Percentiles rank a stretch among this genome's conserved stretches.
Evolutionary conservation across 2,888 invertebrate genomes (phyloP).

Genomic region (Hirtodrosophila duncani): DNA sequence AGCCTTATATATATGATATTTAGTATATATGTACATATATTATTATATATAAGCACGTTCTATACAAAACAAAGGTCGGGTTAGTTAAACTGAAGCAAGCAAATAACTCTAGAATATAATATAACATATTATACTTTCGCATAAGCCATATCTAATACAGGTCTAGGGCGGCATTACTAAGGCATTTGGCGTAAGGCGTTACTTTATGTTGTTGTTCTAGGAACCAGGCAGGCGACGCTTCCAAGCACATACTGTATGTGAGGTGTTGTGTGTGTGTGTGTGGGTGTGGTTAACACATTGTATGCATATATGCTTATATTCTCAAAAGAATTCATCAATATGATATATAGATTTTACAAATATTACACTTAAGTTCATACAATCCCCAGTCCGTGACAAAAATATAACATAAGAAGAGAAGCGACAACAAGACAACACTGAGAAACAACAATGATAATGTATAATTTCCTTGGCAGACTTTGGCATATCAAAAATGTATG

Average conservation of each 20-base stretch:
- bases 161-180: too few species aligned
- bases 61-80: constrained; percentile 25
- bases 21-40: constrained; percentile 7
- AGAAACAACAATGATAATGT: constrained; percentile 11
- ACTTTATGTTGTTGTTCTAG: constrained; percentile 14
- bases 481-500: constrained; percentile 10
- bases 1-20: constrained; percentile 29
- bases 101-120: constrained; percentile 25
- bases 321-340: too few species aligned
- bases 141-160: constrained; percentile 10
- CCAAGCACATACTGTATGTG: constrained; percentile 17
- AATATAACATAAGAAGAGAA: constrained; percentile 1
- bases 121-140: constrained; percentile 11
- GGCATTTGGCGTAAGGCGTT: constrained; percentile 15
- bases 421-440: constrained; percentile 27
- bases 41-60: constrained; percentile 32
- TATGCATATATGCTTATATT: constrained; percentile 1
- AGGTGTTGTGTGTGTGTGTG: constrained; percentile 10
- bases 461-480: constrained; percentile 2
- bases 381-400: constrained; percentile 5
- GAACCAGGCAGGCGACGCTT: constrained; percentile 34
- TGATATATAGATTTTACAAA: too few species aligned
- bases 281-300: too few species aligned
- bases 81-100: constrained; percentile 45
- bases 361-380: too few species aligned